A percentile compares a stretch with the other conserved stretches of the same genome.
phyloP scores from a whole-genome alignment of 2,888 invertebrate genomes.

The Nemurella pictetii region DNA sequence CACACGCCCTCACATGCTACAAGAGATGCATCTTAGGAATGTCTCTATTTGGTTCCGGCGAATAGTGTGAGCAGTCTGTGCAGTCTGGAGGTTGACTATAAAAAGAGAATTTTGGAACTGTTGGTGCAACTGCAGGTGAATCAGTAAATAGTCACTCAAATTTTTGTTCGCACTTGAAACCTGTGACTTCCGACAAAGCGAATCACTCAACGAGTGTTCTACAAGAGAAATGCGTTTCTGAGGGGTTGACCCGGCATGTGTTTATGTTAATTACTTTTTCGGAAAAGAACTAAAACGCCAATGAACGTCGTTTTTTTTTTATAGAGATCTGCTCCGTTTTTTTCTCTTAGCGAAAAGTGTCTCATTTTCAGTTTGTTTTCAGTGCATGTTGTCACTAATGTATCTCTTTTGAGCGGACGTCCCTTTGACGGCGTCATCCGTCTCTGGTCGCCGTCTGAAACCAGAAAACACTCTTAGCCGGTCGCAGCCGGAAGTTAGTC shows the following conservation, averaged over 20 bases:
- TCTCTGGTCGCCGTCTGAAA: slow-evolving; percentile 3
- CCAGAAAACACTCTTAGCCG: neutral
- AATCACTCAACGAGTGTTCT: neutral
- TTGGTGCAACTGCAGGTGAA: neutral
- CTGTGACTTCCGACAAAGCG: neutral
- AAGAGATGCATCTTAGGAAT: neutral
- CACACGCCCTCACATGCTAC: neutral
- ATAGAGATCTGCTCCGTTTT: neutral
- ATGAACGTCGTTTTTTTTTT: neutral
- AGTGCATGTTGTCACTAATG: slow-evolving; percentile 3
- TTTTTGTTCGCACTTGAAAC: neutral
- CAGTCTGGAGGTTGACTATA: neutral
- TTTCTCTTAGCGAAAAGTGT: neutral
- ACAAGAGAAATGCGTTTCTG: neutral
- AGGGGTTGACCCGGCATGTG: neutral
- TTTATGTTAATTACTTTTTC: neutral
- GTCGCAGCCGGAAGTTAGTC: slow-evolving; percentile 5
- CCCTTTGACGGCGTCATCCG: neutral
- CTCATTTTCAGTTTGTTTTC: neutral
- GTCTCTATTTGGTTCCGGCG: neutral
- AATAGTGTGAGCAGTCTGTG: neutral
- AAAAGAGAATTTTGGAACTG: neutral
- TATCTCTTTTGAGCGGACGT: slow-evolving; percentile 1
- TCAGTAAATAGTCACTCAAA: neutral
- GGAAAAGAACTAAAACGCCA: neutral